Base-by-base conservation (phyloP, 1,140 invertebrate species). In the Drosophila eugracilis region DNA sequence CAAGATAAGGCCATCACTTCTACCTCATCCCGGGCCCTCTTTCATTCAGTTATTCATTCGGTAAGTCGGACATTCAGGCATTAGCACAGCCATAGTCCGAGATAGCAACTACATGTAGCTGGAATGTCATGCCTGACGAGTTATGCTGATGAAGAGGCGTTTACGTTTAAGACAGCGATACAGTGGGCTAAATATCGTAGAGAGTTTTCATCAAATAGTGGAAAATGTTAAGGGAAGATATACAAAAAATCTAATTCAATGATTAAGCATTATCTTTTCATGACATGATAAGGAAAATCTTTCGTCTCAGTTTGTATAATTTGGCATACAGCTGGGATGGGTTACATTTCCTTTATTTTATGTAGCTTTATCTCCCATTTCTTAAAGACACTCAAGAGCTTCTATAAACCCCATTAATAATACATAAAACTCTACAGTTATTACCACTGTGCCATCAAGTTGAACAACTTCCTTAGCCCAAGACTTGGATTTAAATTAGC, bases 91-190 rank as follows among this genome's bases (percentile, higher is more conserved):
- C 37, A 28, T 28, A 44, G 28, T 39, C 59, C 66, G 59, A n/a
- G n/a, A 42, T 39, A 28, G 44, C 37, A 47, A 15, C 36, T 58
- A 15, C 39, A 74, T n/a, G 42, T 26, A 54, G 55, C 70, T 71
- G 26, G 49, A 70, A 52, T 75, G 81, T 88, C 85, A 81, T 86
- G 81, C 81, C 75, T 85, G 73, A 81, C 50, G 63, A 88, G 83
- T 74, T 77, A 81, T 81, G 83, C 77, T 81, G 83, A 86, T 88
- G 83, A 88, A 75, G 28, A 77, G 81, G 77, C 73, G 73, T 80
- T 76, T 63, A 80, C 72, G 49, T 48, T 28, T 19, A 37, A 19
- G 41, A 85, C 79, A 65, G 37, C 59, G 54, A 41, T 4, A 58
- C 36, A 70, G 49, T 32, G 32, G 52, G 26, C 6, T 47, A 22